Evolutionary conservation across 2,113 vertebrate genomes (phyloP), one percentile per base, ranked within the genome.

Genomic region (Mustela lutreola): DNA sequence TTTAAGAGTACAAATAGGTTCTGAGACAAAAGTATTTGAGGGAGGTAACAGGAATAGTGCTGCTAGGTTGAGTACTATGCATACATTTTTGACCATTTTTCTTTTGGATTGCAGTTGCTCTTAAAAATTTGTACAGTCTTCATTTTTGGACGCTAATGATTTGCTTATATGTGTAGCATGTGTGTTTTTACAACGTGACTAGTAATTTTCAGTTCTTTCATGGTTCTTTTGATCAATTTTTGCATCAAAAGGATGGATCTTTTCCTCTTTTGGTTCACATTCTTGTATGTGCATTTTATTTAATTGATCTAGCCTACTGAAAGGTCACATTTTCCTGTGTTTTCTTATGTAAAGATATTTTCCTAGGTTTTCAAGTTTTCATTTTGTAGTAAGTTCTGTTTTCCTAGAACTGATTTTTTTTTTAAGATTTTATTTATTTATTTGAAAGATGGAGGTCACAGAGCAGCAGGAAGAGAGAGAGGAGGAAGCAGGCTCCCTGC

Each of bases 261-360:
- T 94, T 93, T 85, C 28, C 19, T 75, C n/a, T 95, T 80, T 53
- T 21, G 39, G 4, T 87, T 91, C 79, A 79, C 22, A 53, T 86
- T 45, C 75, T 42, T 79, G 16, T 80, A 15, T 36, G 11, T n/a
- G 9, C 81, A 24, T 81, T 33, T 67, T 96, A 84, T 84, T 82
- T 42, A 91, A 86, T 36, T 82, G 58, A 76, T 75, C 36, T 91
- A 82, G 73, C 48, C 67, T 89, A 71, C n/a, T 94, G 60, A 87
- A 86, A 90, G 60, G 16, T 65, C 80, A 79, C 93, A 70, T 92
- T 92, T 86, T 75, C 33, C 80, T 60, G 21, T 50, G 31, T 58
- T 90, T 95, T 94, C 42, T 10, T 73, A 33, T 50, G 83, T 87
- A 45, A 93, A 84, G 22, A 65, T 45, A 91, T 62, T 75, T 95